These are phyloP conservation scores for Zoanthus solanderi DNA, from an alignment of 92 coral and sea anemone genomes.

Conservation along the genomic window DNA sequence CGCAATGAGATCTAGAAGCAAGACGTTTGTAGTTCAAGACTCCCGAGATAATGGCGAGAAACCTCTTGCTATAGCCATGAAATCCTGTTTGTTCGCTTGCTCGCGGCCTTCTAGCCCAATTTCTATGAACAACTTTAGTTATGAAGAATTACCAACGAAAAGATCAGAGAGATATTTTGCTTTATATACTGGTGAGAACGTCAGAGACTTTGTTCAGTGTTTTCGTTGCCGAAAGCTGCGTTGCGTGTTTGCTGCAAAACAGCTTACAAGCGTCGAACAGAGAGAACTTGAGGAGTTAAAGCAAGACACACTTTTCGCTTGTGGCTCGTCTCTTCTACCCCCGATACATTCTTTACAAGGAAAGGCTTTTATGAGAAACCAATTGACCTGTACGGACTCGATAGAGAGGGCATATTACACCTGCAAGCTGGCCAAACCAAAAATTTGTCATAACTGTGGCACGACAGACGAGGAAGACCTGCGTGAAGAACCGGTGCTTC, in stretches of 20 bases:
- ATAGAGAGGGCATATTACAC: slow-evolving; percentile 34
- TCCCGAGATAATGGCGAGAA: slow-evolving; percentile 2
- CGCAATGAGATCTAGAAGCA: slow-evolving; percentile 18
- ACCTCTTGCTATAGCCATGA: slow-evolving; percentile 23
- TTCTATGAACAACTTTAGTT: not conserved
- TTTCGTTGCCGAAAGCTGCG: slow-evolving; percentile 54
- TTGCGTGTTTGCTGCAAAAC: slow-evolving; percentile 39
- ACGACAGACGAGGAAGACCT: slow-evolving; percentile 13
- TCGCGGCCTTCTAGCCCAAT: slow-evolving; percentile 39
- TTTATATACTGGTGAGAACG: slow-evolving; percentile 41
- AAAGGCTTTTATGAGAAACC: slow-evolving; percentile 44
- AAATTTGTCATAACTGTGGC: slow-evolving; percentile 43
- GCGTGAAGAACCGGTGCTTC: slow-evolving; percentile 18
- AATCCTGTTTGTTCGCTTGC: slow-evolving; percentile 46
- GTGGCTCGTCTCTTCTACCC: slow-evolving; percentile 42
- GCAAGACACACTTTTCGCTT: slow-evolving; percentile 35
- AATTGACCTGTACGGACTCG: slow-evolving; percentile 35
- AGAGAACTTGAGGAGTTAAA: slow-evolving; percentile 23
- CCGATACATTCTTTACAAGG: slow-evolving; percentile 33
- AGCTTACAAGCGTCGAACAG: slow-evolving; percentile 29
- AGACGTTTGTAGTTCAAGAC: slow-evolving; percentile 31
- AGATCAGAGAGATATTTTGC: slow-evolving; percentile 32
- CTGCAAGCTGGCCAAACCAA: slow-evolving; percentile 30
- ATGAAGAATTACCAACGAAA: slow-evolving; percentile 30
- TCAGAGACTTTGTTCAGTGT: slow-evolving; percentile 46